Evolutionary conservation across 2,113 vertebrate species (phyloP).

Genomic region (Aspiorhynchus laticeps): DNA sequence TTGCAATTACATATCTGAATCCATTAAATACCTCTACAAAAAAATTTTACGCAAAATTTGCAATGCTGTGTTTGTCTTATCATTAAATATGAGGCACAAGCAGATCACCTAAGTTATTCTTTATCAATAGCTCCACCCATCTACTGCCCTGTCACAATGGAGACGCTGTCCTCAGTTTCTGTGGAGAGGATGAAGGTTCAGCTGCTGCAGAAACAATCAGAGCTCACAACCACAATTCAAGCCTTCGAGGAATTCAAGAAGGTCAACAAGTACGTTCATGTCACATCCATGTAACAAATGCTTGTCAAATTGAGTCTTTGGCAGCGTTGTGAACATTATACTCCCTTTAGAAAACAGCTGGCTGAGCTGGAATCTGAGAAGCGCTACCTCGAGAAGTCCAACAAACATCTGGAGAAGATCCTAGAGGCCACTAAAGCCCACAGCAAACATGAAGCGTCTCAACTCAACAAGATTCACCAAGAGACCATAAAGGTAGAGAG

Average conservation of each 20-base stretch:
- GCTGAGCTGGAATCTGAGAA: conserved; percentile 89
- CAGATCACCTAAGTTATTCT: neutral
- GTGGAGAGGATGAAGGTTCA: conserved; percentile 85
- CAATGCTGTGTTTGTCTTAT: neutral
- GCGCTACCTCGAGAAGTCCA: conserved; percentile 89
- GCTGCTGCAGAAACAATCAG: conserved; percentile 85
- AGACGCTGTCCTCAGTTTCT: conserved; percentile 70
- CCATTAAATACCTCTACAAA: neutral
- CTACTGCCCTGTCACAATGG: conserved; percentile 67
- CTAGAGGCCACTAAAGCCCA: conserved; percentile 89
- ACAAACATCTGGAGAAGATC: conserved; percentile 91
- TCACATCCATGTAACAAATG: neutral
- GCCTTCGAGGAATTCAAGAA: conserved; percentile 94
- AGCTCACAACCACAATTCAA: conserved; percentile 82
- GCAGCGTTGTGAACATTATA: neutral
- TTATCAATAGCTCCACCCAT: conserved; percentile 66
- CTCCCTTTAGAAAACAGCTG: conserved; percentile 81
- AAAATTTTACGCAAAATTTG: neutral
- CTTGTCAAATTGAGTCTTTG: neutral
- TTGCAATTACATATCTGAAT: neutral
- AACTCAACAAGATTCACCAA: conserved; percentile 89
- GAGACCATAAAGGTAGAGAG: conserved; percentile 89
- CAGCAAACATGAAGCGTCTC: conserved; percentile 87
- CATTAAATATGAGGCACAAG: neutral
- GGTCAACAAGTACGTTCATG: conserved; percentile 82